These are phyloP conservation scores for Ferrisia virgata DNA, from an alignment of 2,888 invertebrate species.

Conservation along the genomic window DNA sequence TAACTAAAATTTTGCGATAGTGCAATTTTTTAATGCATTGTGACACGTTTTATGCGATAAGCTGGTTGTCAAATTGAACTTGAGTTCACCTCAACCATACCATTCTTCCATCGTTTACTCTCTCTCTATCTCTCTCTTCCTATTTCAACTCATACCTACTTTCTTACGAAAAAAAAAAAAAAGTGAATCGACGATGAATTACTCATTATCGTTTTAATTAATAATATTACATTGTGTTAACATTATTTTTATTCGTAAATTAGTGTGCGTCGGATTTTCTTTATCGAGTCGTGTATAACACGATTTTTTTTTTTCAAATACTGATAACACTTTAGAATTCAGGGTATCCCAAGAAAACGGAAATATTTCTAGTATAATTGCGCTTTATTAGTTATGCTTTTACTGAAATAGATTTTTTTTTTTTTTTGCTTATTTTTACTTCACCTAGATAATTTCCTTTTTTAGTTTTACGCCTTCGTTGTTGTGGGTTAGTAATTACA, in stretches of 20 bases:
- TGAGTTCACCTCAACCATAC: not conserved
- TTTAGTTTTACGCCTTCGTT: not conserved
- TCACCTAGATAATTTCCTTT: not conserved
- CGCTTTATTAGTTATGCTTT: not conserved
- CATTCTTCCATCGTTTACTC: too few species aligned
- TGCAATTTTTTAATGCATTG: slow-evolving; percentile 13
- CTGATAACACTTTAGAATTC: not conserved
- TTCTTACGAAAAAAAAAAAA: too few species aligned
- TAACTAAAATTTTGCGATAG: slow-evolving; percentile 5
- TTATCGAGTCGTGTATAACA: not conserved
- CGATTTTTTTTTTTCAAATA: not conserved
- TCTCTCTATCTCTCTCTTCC: too few species aligned
- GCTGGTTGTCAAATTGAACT: not conserved
- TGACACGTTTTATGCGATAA: slow-evolving; percentile 1
- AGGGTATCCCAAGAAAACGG: not conserved
- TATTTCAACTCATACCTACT: too few species aligned
- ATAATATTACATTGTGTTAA: slow-evolving; percentile 12
- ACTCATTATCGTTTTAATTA: not conserved
- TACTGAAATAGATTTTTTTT: not conserved
- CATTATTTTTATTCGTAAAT: not conserved
- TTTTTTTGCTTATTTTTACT: not conserved
- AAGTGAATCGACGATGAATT: not conserved
- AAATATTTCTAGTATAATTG: too few species aligned
- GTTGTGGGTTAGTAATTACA: slow-evolving; percentile 5
- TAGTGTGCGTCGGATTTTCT: not conserved